Evolutionary conservation across 1,140 invertebrate species (phyloP).

Genomic region (Panulirus ornatus): DNA sequence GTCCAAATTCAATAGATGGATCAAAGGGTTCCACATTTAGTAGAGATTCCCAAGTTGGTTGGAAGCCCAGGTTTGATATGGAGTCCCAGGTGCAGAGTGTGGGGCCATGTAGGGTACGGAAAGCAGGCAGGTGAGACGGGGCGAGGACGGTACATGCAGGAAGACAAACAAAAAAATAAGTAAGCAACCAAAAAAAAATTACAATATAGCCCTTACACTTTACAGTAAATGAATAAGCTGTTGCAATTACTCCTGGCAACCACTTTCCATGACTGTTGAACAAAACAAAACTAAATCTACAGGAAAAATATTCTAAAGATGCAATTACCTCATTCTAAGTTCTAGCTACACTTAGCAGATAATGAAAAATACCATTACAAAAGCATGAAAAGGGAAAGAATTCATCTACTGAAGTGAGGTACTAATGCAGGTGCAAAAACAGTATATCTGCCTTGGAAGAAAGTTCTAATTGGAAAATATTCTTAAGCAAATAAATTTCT

Average conservation of each 20-base stretch:
- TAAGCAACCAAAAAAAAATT: constrained; percentile 36
- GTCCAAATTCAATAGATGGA: constrained; percentile 24
- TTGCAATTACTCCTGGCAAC: background rate
- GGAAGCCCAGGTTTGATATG: constrained; percentile 37
- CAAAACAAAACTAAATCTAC: constrained; percentile 1
- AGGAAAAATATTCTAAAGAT: constrained; percentile 11
- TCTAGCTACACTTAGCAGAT: background rate
- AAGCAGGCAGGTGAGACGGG: constrained; percentile 62
- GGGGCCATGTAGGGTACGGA: constrained; percentile 58
- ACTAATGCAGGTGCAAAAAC: too few relatives aligned
- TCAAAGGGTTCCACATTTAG: constrained; percentile 22
- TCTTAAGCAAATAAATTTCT: too few relatives aligned
- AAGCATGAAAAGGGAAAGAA: background rate
- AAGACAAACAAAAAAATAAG: constrained; percentile 53
- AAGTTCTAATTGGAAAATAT: too few relatives aligned
- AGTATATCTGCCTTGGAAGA: too few relatives aligned
- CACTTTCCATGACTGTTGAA: background rate
- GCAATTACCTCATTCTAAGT: background rate
- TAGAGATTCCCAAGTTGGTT: constrained; percentile 40
- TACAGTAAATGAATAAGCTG: background rate
- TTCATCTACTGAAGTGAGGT: too few relatives aligned
- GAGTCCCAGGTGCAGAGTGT: constrained; percentile 52
- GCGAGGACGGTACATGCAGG: constrained; percentile 63
- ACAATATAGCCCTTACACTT: background rate
- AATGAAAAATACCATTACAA: background rate